phyloP scores from a whole-genome alignment of 2,888 invertebrate genomes.

The Thelaira solivaga region DNA sequence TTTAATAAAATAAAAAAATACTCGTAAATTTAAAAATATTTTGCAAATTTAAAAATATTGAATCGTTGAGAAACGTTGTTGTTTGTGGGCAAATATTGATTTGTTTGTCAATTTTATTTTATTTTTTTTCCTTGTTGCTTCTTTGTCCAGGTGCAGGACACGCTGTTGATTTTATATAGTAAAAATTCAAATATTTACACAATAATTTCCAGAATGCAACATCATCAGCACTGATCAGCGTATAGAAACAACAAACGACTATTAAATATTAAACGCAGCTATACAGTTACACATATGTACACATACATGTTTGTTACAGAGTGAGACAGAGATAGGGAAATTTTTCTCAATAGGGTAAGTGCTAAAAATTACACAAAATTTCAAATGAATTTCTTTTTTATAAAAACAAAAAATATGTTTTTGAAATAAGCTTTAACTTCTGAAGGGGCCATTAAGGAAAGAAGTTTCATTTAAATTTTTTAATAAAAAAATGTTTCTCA shows the following conservation, averaged over 20 bases:
- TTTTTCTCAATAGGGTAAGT: no score
- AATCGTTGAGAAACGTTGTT: slow-evolving; percentile 28
- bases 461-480: background rate
- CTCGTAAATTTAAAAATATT: background rate
- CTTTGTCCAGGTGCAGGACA: slow-evolving; percentile 1
- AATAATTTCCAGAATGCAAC: slow-evolving; percentile 43
- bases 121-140: background rate
- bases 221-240: slow-evolving; percentile 44
- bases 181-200: slow-evolving; percentile 60
- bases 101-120: slow-evolving; percentile 35
- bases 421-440: no score
- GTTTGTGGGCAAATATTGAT: slow-evolving; percentile 46
- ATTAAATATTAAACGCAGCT: background rate
- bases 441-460: no score
- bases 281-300: background rate
- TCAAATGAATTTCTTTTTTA: no score
- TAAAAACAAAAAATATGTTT: no score
- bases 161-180: slow-evolving; percentile 31
- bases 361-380: no score
- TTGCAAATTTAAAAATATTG: slow-evolving; percentile 36
- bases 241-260: slow-evolving; percentile 10
- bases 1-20: background rate
- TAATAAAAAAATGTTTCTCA: no score
- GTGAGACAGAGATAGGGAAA: no score
- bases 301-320: background rate